Evolutionary conservation across 2,888 invertebrate genomes (phyloP), one percentile per base, ranked within the genome.

Genomic region (Corbicula japonica): DNA sequence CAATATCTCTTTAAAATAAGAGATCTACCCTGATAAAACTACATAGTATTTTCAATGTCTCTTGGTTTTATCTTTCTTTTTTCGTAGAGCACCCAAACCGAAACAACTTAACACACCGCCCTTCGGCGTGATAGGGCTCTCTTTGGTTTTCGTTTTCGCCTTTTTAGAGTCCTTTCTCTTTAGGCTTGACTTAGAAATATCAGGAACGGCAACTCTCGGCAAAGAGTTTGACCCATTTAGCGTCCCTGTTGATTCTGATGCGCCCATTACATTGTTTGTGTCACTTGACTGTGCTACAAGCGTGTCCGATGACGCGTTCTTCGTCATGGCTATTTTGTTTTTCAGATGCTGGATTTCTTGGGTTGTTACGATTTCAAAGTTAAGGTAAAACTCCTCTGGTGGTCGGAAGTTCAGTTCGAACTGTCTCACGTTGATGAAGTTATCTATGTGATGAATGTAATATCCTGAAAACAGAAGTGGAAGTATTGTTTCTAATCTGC

Each of bases 361-460:
- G 5, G 34, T 60, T 50, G 66, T 50, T 28, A 32, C 46, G 30
- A 44, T 38, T 21, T 76, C 62, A 30, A 82, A 62, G 38, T 71
- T 56, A 15, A 82, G 21, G 34, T 65, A 83, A 50, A 69, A 83
- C 44, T 83, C 83, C 35, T 83, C 83, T 12, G 83, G 83, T 1
- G 83, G 83, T 50, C 83, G 62, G 10, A 76, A 62, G 56, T 83
- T 79, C 2, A 83, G 35, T 58, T 83, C 83, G 21, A 83, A 62
- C 34, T 65, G 69, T 50, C 76, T 52, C 2, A 83, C 52, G 30
- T 69, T 76, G 30, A 83, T 62, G 28, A 73, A 70, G 32, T 73
- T 30, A 44, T 83, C 83, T 21, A 79, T 79, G 58, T 83, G 83
- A 56, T 83, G 83, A n/a, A 83, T 70, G 26, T 79, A 83, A 34